phyloP scores from a whole-genome alignment of 1,140 invertebrate species.

The Aleiodes sp. region DNA sequence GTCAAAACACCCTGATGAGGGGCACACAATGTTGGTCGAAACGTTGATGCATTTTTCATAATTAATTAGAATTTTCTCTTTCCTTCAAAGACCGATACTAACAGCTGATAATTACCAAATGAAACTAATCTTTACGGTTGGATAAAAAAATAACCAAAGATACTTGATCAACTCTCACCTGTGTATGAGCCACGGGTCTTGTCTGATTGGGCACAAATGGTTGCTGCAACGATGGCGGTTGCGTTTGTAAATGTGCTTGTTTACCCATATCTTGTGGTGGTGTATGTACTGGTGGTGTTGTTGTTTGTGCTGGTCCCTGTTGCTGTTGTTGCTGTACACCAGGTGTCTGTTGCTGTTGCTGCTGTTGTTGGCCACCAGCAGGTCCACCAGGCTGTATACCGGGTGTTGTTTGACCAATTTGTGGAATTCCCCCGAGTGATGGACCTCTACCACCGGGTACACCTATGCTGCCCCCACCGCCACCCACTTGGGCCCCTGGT shows the following conservation, averaged over 20 bases:
- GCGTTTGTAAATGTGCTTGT: slow-evolving; percentile 54
- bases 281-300: slow-evolving; percentile 55
- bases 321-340: slow-evolving; percentile 55
- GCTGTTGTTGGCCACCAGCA: slow-evolving; percentile 50
- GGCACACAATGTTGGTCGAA: too few species aligned
- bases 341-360: slow-evolving; percentile 49
- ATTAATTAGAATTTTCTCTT: too few species aligned
- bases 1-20: too few species aligned
- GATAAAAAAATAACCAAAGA: background rate
- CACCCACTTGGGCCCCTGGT: slow-evolving; percentile 61
- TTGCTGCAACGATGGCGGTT: slow-evolving; percentile 48
- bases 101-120: too few species aligned
- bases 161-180: slow-evolving; percentile 38
- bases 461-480: slow-evolving; percentile 58
- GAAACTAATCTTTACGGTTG: background rate
- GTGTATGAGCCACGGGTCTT: slow-evolving; percentile 46
- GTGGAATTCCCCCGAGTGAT: slow-evolving; percentile 54
- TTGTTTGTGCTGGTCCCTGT: slow-evolving; percentile 54
- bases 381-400: slow-evolving; percentile 56
- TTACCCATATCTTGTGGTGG: slow-evolving; percentile 62
- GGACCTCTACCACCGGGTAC: slow-evolving; percentile 60
- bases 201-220: slow-evolving; percentile 49
- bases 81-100: too few species aligned
- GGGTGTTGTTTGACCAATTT: slow-evolving; percentile 54
- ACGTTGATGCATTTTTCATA: too few species aligned